Evolutionary conservation across 2,888 invertebrate species (phyloP), one percentile per base, ranked within the genome.

Genomic region (Campoletis raptor): DNA sequence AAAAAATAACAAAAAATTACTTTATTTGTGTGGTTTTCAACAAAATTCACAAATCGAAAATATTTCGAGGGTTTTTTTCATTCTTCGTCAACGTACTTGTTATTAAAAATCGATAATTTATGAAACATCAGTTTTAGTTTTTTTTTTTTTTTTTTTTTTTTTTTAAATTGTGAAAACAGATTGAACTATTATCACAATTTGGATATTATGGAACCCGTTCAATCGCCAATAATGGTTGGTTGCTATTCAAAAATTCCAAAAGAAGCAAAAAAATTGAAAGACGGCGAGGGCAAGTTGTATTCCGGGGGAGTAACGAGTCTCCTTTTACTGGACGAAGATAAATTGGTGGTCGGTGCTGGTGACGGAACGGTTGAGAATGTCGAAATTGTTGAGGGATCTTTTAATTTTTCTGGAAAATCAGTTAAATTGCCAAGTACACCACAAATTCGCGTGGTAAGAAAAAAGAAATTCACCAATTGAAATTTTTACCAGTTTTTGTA

Each of bases 331-430:
- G 95, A 95, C 0, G 95, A 95, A 74, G 96, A 96, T 0, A 95
- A 95, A 85, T 91, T 98, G 36, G 94, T 98, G 3, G 96, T 98
- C 83, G 99, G 98, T 0, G 96, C 97, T 5, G 99, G 99, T 0
- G 97, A 98, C 94, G 99, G 99, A 0, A 96, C 96, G 0, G 94
- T 98, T 0, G 97, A 98, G 88, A 89, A 97, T 36, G 96, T 97
- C 1, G 96, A 96, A 90, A 92, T 94, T 70, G n/a, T 90, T 3
- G 87, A 89, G 37, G 37, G 70, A 7, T 21, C 87, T 21, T 72
- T 67, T 9, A 89, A 90, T 52, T 40, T 52, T 76, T 79, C 81
- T 10, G 45, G 81, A 24, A 77, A 74, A 64, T 89, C 90, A n/a
- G 92, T 94, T 5, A 95, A 95, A 90, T 86, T 94, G 36, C 95